A percentile compares a stretch with the other conserved stretches of the same genome.
Evolutionary conservation across 1,140 invertebrate species (phyloP).

Genomic region (Lucilia cuprina): DNA sequence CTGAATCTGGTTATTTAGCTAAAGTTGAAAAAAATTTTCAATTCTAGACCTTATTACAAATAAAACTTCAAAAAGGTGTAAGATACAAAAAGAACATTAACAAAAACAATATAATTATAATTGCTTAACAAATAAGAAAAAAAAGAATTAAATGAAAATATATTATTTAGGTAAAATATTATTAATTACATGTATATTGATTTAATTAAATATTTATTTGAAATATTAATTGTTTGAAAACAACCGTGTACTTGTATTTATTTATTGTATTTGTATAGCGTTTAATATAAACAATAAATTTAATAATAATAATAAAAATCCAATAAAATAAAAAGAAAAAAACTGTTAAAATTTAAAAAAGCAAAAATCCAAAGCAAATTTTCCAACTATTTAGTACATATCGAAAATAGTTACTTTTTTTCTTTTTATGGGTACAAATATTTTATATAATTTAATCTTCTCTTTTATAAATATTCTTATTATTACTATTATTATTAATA

Average conservation of each 20-base stretch:
- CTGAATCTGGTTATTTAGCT: too few relatives aligned
- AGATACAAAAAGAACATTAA: too few relatives aligned
- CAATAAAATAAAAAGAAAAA: constrained; percentile 12
- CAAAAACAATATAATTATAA: too few relatives aligned
- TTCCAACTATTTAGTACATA: constrained; percentile 2
- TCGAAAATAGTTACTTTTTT: neutral
- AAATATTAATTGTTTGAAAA: neutral
- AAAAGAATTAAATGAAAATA: neutral
- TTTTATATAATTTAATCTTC: neutral
- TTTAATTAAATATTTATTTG: neutral
- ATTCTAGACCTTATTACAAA: too few relatives aligned
- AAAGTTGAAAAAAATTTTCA: too few relatives aligned
- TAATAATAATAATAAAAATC: neutral
- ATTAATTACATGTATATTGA: neutral
- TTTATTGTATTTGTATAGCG: constrained; percentile 14
- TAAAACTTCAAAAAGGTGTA: too few relatives aligned
- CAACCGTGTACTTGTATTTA: neutral
- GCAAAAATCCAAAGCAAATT: neutral
- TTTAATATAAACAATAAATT: constrained; percentile 11
- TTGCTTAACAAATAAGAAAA: too few relatives aligned
- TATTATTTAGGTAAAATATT: neutral
- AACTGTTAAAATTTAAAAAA: neutral
- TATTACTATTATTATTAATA: too few relatives aligned
- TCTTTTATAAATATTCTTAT: neutral
- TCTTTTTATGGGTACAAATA: neutral